Base-by-base conservation (phyloP, 2,797 vertebrate genomes). In the Manis javanica region DNA sequence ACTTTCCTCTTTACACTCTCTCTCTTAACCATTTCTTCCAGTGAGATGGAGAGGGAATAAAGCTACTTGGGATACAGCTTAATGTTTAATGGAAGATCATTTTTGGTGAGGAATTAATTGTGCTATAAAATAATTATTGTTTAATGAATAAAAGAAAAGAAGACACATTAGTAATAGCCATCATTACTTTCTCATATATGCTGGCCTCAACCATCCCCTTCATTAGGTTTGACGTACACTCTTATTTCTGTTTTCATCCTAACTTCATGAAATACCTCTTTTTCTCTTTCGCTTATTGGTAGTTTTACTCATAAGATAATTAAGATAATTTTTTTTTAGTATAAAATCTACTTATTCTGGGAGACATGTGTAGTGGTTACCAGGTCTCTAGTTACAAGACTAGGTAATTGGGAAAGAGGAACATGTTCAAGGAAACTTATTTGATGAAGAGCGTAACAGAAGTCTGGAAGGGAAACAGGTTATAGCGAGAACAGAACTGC, bases 201-300 rank as follows among this genome's bases (percentile, higher is more conserved):
- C 51, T 78, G n/a, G 7, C 2, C 18, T 79, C 31, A 3, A 37
- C 49, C 23, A 68, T 69, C 83, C 37, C 78, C 23, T 88, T 82
- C 4, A 57, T 79, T 82, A 90, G 24, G 13, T 85, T 59, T 81
- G 53, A 87, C 84, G 4, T 86, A 95, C 19, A 59, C 9, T 66
- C 15, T 85, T 85, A 37, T 16, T 78, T 90, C 79, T 24, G 14
- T 7, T 91, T 0, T 71, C 57, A 93, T 79, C 31, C 19, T 84
- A 68, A 93, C 63, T 74, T 92, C 21, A 63, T 71, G 57, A 88
- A 63, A 49, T 79, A 55, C 8, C 2, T 89, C 2, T 24, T 71
- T 84, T 86, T 64, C 37, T 90, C 39, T 92, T 93, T 93, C 21
- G 59, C 68, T 93, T 79, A 66, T 84, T n/a, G 71, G 46, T 51